Conservation (phyloP, 2,888 invertebrate genomes). For the Diarsia mendica region DNA sequence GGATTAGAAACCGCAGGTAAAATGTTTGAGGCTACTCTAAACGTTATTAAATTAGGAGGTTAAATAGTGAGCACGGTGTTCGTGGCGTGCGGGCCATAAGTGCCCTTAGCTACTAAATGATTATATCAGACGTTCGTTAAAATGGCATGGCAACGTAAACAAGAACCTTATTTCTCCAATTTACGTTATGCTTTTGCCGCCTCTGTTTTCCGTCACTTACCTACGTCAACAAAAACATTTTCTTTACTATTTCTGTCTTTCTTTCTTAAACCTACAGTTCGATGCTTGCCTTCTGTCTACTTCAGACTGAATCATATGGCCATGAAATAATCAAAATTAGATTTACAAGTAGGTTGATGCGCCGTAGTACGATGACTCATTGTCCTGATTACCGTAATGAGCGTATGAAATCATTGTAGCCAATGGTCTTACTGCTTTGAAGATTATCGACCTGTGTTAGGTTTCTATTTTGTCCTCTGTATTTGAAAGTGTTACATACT, state of each 20-base stretch:
- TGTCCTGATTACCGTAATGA: conserved; percentile 52
- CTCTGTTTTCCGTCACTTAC: neutral
- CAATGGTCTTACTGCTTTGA: conserved; percentile 36
- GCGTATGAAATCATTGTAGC: conserved; percentile 34
- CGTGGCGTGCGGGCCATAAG: conserved; percentile 25
- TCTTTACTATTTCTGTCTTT: neutral
- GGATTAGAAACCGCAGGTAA: conserved; percentile 45
- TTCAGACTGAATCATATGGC: conserved; percentile 14
- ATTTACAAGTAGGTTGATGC: conserved; percentile 47
- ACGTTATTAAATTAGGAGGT: conserved; percentile 30
- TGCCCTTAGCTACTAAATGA: conserved; percentile 22
- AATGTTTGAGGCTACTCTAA: conserved; percentile 28
- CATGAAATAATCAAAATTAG: conserved; percentile 46
- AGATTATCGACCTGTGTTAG: conserved; percentile 43
- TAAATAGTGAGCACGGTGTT: conserved; percentile 22
- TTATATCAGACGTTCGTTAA: conserved; percentile 22
- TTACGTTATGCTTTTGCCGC: conserved; percentile 9
- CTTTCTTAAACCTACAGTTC: neutral
- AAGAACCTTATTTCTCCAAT: conserved; percentile 5
- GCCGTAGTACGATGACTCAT: conserved; percentile 41
- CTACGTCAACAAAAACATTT: neutral
- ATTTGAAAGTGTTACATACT: conserved; percentile 34
- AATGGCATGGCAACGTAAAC: conserved; percentile 24
- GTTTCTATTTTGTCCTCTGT: conserved; percentile 28
- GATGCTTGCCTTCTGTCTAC: neutral